These are phyloP conservation scores for Drosophila engyochracea DNA, from an alignment of 2,888 invertebrate species.

Conservation along the genomic window DNA sequence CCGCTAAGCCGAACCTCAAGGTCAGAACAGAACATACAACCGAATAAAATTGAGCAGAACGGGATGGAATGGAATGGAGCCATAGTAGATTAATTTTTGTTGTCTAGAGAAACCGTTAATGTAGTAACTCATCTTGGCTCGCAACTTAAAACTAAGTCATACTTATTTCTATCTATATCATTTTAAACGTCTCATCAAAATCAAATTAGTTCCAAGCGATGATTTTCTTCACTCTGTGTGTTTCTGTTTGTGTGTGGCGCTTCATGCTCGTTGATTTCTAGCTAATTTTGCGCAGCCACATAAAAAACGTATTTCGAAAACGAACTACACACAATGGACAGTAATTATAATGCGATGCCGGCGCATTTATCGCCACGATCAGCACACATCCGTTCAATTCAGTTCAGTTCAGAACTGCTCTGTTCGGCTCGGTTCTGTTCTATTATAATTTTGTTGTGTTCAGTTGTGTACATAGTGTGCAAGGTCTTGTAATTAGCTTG, in stretches of 20 bases:
- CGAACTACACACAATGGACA: constrained; percentile 59
- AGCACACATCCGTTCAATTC: constrained; percentile 70
- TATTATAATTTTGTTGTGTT: constrained; percentile 3
- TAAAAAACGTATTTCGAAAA: constrained; percentile 45
- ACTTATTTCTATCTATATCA: constrained; percentile 73
- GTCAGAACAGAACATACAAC: constrained; percentile 14
- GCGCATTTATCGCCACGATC: constrained; percentile 76
- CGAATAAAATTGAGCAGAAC: constrained; percentile 23
- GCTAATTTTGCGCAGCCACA: constrained; percentile 69
- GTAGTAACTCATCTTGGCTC: constrained; percentile 65
- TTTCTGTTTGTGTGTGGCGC: constrained; percentile 53
- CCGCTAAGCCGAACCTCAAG: constrained; percentile 43
- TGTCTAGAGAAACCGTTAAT: constrained; percentile 67
- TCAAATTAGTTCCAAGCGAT: constrained; percentile 79
- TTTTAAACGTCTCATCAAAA: constrained; percentile 75
- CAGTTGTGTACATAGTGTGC: constrained; percentile 14
- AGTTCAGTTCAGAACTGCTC: constrained; percentile 9
- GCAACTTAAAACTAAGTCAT: constrained; percentile 60
- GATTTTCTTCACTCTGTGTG: constrained; percentile 63
- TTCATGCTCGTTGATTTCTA: constrained; percentile 77
- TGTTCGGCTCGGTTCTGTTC: constrained; percentile 30
- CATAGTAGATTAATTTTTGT: constrained; percentile 28
- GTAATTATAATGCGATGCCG: constrained; percentile 76
- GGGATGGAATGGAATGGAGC: constrained; percentile 20
- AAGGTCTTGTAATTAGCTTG: constrained; percentile 64